Base-by-base conservation (phyloP, 2,113 vertebrate species). In the Grantiella picta region DNA sequence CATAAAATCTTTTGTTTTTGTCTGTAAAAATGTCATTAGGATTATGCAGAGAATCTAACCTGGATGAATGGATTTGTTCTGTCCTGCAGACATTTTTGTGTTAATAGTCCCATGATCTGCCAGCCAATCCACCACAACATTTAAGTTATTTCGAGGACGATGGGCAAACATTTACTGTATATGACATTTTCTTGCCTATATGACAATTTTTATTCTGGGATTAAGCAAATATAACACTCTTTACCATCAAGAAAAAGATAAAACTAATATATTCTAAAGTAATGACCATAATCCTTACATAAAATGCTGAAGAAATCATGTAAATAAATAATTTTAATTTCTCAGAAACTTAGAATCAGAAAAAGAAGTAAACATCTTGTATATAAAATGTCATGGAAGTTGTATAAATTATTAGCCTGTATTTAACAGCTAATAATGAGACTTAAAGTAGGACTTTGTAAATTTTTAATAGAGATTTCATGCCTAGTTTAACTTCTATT, bases 351-450 rank as follows among this genome's bases (percentile, higher is more conserved):
- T 82, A 77, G 28, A 57, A 54, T 9, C 65, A 3, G 10, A 81
- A 61, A 59, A 72, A 69, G 77, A 80, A 69, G 14, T 20, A 88
- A 87, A 77, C 4, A 42, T 50, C 38, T 63, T 70, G 45, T 15
- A 38, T 93, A 86, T 33, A 77, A 73, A 88, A 76, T 80, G 2
- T 50, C n/a, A 53, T 17, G 23, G 11, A 65, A 59, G 5, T 69
- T 15, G 11, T 35, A 50, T 47, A 76, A 86, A 77, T 66, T 70
- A 83, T 80, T 90, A 80, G 14, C 23, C 45, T 73, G 54, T 23
- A 52, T 92, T 90, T 90, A 88, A 42, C 54, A 82, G 53, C 40
- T 96, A 91, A 93, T 82, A 95, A 72, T 87, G 80, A 50, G 65
- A 61, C 18, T 57, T 87, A 82, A 93, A 94, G 50, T 47, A 82